phyloP scores from a whole-genome alignment of 2,797 vertebrate species.

The Anisognathus igniventris region DNA sequence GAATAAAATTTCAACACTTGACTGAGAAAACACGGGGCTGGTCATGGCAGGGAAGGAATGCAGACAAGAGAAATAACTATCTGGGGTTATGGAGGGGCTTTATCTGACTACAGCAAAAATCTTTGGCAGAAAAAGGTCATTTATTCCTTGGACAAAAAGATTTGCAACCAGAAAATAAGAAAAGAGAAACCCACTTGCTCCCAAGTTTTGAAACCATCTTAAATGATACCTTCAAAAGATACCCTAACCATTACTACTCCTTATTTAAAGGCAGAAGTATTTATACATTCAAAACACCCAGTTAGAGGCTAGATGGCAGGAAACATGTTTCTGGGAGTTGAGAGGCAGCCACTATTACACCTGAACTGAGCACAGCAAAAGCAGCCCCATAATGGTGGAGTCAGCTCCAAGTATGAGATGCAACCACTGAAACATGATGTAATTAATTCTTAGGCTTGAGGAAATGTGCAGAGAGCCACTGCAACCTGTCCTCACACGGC shows the following conservation, averaged over 20 bases:
- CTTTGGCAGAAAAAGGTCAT: neutral
- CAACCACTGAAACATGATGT: neutral
- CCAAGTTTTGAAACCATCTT: neutral
- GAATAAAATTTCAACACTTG: conserved; percentile 34
- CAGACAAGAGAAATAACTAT: neutral
- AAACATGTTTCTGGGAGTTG: neutral
- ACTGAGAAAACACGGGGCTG: neutral
- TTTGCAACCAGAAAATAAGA: neutral
- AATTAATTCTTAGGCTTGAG: conserved; percentile 38
- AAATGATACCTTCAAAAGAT: neutral
- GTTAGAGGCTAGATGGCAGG: neutral
- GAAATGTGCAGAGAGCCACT: conserved; percentile 12
- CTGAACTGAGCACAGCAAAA: neutral
- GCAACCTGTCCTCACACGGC: neutral
- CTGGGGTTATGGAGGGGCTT: neutral
- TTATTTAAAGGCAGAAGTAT: neutral
- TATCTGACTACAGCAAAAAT: neutral
- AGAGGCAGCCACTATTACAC: neutral
- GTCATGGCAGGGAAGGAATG: conserved; percentile 4
- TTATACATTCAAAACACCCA: neutral
- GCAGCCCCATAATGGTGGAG: neutral
- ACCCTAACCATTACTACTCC: neutral
- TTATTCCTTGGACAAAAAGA: neutral
- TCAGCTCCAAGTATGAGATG: neutral
- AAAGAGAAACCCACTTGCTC: neutral